Evolutionary conservation across 2,113 vertebrate species (phyloP), one percentile per base, ranked within the genome.

Genomic region (Sprattus sprattus): DNA sequence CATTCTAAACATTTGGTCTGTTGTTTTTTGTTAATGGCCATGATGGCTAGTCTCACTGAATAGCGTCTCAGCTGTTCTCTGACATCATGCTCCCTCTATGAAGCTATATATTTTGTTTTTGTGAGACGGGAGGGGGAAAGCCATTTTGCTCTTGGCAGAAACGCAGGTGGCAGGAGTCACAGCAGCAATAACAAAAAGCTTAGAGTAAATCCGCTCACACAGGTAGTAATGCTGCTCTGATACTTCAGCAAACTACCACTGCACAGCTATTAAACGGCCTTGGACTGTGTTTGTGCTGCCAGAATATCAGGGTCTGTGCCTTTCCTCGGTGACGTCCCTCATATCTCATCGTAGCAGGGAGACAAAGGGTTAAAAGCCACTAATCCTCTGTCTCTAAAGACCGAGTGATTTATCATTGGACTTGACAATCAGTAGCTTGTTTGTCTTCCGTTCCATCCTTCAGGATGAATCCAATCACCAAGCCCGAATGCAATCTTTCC

Each of bases 351-450:
- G 47, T 20, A 32, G 45, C 28, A 85, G 54, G 8, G 16, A 54
- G 46, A 86, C 78, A 87, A 91, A 91, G 84, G 90, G 89, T 92
- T 92, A 92, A 92, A 90, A 87, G 89, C 64, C 89, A 91, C 86
- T 90, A 91, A 94, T 92, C 84, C 86, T 87, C 87, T 45, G 83
- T 88, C 88, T 86, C 89, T 46, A 78, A 85, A 82, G 57, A 57
- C 85, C 82, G 54, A 91, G 87, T 88, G 89, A 94, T 94, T 92
- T 92, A 89, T 93, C 91, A 91, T 87, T 90, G 87, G 90, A 87
- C 87, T 89, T 91, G 90, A 94, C 91, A 92, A 90, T 89, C 88
- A 87, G 54, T 81, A 83, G 90, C 89, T 90, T 93, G 92, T 94
- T 94, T 93, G 89, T 90, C 89, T 89, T 88, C 88, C 49, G 87